These are phyloP conservation scores for Chaetophractus vellerosus DNA, from an alignment of 2,797 vertebrate species.

Conservation along the genomic window DNA sequence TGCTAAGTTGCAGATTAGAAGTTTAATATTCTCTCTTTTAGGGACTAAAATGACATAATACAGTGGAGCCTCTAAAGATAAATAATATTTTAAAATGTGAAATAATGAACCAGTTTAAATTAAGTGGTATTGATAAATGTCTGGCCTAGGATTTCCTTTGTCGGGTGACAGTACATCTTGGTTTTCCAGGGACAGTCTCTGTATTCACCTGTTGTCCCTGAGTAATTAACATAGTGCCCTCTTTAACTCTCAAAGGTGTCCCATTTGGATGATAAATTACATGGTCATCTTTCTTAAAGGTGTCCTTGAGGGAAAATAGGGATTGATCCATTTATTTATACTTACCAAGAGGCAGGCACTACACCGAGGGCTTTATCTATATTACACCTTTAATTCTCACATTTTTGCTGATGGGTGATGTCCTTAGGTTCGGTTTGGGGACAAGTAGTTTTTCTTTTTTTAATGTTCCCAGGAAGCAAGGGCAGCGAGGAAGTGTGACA, in stretches of 20 bases:
- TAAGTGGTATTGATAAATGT: neutral
- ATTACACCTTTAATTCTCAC: neutral
- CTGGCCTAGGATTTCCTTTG: neutral
- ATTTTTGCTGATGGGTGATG: neutral
- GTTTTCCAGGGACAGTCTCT: neutral
- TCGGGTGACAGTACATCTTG: neutral
- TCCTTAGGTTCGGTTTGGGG: neutral
- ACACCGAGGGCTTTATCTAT: neutral
- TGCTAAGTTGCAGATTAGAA: constrained; percentile 31
- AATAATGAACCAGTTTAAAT: neutral
- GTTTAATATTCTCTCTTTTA: neutral
- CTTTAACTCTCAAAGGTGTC: neutral
- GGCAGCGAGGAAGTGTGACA: neutral
- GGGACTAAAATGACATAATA: neutral
- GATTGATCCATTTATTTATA: neutral
- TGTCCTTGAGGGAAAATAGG: neutral
- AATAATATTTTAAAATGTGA: neutral
- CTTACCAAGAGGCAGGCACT: neutral
- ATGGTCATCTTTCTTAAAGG: neutral
- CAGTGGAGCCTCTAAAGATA: neutral
- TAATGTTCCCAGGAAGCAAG: neutral
- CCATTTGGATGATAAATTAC: neutral
- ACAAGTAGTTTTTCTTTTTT: neutral
- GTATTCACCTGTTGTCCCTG: neutral
- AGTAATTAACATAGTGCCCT: neutral